Percentiles rank a stretch among this genome's conserved stretches.
phyloP scores from a whole-genome alignment of 2,113 vertebrate genomes.

The Cnemophilus loriae region DNA sequence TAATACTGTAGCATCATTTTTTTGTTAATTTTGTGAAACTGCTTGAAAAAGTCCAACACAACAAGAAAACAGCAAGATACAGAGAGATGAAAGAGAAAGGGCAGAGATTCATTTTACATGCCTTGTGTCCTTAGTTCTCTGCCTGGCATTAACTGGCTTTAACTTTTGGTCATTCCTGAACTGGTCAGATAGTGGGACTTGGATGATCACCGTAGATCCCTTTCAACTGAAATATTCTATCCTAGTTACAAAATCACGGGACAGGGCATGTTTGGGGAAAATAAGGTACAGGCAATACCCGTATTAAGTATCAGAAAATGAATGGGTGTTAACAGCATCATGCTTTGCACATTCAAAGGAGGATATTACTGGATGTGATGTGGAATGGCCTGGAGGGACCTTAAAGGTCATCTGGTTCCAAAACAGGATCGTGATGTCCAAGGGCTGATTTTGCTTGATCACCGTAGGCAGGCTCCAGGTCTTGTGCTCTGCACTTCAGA shows the following conservation, averaged over 20 bases:
- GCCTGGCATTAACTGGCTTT: background rate
- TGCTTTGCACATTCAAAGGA: background rate
- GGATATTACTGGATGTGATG: background rate
- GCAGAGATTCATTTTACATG: background rate
- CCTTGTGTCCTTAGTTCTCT: background rate
- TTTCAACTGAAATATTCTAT: background rate
- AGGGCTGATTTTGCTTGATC: background rate
- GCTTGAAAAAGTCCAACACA: background rate
- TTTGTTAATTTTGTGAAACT: background rate
- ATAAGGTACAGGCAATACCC: background rate
- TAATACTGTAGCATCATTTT: background rate
- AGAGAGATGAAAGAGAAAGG: background rate
- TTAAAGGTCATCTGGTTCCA: background rate
- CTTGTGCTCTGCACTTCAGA: background rate
- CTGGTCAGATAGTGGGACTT: background rate
- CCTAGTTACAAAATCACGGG: background rate
- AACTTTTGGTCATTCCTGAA: background rate
- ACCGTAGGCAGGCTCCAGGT: rapidly evolving
- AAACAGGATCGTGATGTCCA: background rate
- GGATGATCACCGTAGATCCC: background rate
- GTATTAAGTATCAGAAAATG: background rate
- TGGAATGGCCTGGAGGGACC: background rate
- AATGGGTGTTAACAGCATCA: rapidly evolving
- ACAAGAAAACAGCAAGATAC: background rate
- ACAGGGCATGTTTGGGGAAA: background rate